Percentiles rank a stretch among this genome's conserved stretches.
Conservation (phyloP, 2,113 vertebrate genomes). For the Phalacrocorax pelagicus region DNA sequence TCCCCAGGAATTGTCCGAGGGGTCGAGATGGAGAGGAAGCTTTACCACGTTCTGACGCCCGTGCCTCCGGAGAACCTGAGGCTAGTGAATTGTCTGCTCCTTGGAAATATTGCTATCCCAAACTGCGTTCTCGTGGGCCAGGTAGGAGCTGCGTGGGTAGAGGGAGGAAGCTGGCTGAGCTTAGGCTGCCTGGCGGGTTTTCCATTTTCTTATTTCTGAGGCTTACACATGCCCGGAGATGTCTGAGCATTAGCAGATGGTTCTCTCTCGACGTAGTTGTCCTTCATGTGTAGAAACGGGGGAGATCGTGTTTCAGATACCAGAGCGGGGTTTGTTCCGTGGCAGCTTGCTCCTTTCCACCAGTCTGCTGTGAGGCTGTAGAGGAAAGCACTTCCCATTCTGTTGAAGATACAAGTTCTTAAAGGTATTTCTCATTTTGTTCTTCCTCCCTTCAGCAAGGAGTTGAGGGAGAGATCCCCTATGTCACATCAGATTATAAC, state of each 20-base stretch:
- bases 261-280: background rate
- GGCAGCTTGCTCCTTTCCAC: background rate
- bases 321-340: background rate
- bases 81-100: conserved; percentile 88
- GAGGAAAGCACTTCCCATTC: fast-evolving
- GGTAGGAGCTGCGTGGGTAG: conserved; percentile 65
- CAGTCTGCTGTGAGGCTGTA: too few species aligned
- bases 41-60: conserved; percentile 88
- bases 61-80: conserved; percentile 79
- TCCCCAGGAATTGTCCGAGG: conserved; percentile 88
- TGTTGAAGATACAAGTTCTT: fast-evolving
- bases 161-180: background rate
- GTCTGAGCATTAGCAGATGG: background rate
- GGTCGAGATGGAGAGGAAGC: conserved; percentile 83
- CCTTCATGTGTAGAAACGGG: background rate
- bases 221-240: background rate
- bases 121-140: conserved; percentile 83
- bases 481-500: conserved; percentile 88
- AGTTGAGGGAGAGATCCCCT: conserved; percentile 83
- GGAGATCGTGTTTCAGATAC: background rate
- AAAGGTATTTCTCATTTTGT: background rate
- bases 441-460: conserved; percentile 74
- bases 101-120: conserved; percentile 84
- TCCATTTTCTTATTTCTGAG: background rate
- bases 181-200: background rate